A percentile compares a stretch with the other conserved stretches of the same genome.
These are phyloP conservation scores for Monopterus albus DNA, from an alignment of 2,113 vertebrate species.

Conservation along the genomic window DNA sequence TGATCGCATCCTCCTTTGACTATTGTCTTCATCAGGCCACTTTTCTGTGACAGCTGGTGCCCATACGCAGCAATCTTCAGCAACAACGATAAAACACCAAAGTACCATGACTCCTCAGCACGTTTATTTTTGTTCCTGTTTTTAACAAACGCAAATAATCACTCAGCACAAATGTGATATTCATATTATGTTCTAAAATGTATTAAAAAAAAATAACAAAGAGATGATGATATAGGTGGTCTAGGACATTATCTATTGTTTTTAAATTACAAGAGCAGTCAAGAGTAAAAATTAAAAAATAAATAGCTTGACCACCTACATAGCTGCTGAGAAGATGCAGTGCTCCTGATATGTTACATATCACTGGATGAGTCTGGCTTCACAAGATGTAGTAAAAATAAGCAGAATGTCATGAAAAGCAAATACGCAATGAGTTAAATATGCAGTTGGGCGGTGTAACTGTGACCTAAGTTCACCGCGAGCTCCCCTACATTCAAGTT, in stretches of 20 bases:
- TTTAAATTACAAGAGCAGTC: background rate
- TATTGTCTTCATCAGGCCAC: constrained; percentile 44
- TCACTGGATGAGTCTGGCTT: constrained; percentile 22
- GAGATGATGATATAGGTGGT: background rate
- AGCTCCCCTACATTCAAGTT: constrained; percentile 9
- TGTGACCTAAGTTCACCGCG: constrained; percentile 18
- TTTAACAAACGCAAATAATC: background rate
- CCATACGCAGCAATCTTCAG: constrained; percentile 11
- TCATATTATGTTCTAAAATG: too few species aligned
- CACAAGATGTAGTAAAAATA: constrained; percentile 32
- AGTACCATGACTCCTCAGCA: too few species aligned
- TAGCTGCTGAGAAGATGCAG: background rate
- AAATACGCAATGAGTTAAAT: constrained; percentile 40
- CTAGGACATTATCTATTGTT: background rate
- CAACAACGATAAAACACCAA: too few species aligned
- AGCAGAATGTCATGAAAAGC: constrained; percentile 34
- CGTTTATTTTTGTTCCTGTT: background rate
- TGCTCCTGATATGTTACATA: background rate
- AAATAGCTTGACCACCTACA: constrained; percentile 8
- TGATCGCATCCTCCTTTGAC: constrained; percentile 57
- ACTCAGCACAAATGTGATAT: too few species aligned
- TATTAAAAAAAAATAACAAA: background rate
- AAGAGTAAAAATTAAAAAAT: background rate
- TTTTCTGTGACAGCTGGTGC: constrained; percentile 39
- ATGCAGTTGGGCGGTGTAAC: background rate